Evolutionary conservation across 2,888 invertebrate species (phyloP).

Genomic region (Ectobius pallidus): DNA sequence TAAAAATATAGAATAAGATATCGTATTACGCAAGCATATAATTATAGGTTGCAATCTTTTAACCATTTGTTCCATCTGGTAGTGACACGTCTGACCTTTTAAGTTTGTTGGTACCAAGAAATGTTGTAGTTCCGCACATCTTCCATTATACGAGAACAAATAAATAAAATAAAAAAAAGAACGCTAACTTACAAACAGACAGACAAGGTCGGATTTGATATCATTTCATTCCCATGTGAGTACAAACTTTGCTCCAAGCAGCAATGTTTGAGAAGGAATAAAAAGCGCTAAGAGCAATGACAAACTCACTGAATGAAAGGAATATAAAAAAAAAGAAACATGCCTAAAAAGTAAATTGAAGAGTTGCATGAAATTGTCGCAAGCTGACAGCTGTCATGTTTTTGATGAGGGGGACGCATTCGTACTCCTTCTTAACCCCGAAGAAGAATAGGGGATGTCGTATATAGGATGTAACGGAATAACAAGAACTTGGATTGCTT

Average conservation of each 20-base stretch:
- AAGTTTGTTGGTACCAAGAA: too few relatives aligned
- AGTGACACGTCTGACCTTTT: too few relatives aligned
- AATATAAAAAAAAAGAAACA: slow-evolving; percentile 10
- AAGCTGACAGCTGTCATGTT: slow-evolving; percentile 39
- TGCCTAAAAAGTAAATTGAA: slow-evolving; percentile 30
- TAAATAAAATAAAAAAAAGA: not conserved
- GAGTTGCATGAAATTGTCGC: slow-evolving; percentile 39
- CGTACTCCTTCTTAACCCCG: slow-evolving; percentile 1
- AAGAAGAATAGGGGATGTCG: slow-evolving; percentile 22
- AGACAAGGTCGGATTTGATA: not conserved
- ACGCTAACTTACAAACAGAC: not conserved
- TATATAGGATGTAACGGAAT: not conserved
- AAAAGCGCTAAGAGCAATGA: not conserved
- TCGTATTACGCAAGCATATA: too few relatives aligned
- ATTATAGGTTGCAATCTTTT: too few relatives aligned
- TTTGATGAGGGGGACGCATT: slow-evolving; percentile 32
- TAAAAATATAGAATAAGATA: too few relatives aligned
- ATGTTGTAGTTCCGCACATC: too few relatives aligned
- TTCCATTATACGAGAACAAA: not conserved
- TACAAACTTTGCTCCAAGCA: not conserved
- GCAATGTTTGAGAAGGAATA: not conserved
- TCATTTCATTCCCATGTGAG: not conserved
- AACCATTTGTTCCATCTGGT: too few relatives aligned
- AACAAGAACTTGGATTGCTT: not conserved
- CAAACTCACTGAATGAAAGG: slow-evolving; percentile 2